These are phyloP conservation scores for Morphnarchus princeps DNA, from an alignment of 2,113 vertebrate genomes.

Conservation along the genomic window DNA sequence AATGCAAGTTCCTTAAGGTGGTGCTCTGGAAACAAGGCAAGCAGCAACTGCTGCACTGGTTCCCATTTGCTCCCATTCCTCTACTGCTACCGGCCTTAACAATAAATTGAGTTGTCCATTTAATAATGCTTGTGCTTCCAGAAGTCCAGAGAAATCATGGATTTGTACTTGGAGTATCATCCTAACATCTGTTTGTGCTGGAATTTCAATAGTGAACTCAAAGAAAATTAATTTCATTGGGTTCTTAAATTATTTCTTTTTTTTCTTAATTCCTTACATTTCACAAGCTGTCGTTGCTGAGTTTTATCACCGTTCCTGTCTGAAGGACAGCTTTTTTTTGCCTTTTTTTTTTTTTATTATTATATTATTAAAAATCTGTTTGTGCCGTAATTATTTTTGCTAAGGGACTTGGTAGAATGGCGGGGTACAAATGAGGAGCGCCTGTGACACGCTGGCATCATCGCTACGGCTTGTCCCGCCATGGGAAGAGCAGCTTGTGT, in stretches of 20 bases:
- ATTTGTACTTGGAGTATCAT: neutral
- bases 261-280: neutral
- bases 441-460: neutral
- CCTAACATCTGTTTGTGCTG: neutral
- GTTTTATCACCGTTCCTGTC: neutral
- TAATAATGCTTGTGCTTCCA: neutral
- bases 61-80: neutral
- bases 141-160: neutral
- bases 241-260: neutral
- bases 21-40: slow-evolving; percentile 69
- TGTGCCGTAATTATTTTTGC: neutral
- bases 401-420: neutral
- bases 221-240: slow-evolving; percentile 18
- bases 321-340: neutral
- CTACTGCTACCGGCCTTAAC: neutral
- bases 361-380: neutral
- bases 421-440: neutral
- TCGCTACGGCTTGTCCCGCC: neutral
- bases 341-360: neutral
- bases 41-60: neutral
- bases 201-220: neutral
- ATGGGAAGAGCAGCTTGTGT: neutral
- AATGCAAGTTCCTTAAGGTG: slow-evolving; percentile 77
- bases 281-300: neutral
- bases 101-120: slow-evolving; percentile 11